Base-by-base conservation (phyloP, 2,113 vertebrate genomes). In the Serinus canaria region DNA sequence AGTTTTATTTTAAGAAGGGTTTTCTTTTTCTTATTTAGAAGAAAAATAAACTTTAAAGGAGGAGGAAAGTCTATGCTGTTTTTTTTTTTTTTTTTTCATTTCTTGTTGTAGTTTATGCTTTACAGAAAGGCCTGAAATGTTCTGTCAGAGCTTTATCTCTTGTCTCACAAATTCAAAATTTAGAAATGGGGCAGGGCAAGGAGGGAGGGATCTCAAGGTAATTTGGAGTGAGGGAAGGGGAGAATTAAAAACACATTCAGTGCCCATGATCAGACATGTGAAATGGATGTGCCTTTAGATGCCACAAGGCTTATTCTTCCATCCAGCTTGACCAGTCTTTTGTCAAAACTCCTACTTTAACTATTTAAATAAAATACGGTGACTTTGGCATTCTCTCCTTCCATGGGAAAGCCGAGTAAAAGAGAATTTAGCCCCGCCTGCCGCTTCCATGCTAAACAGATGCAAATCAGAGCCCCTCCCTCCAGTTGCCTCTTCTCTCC, bases 391-490 rank as follows among this genome's bases (percentile, higher is more conserved):
- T 92, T 70, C 82, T 74, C 28, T 25, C 28, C 55, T 72, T 55
- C 39, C 95, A 60, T 89, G 95, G 83, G 92, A 95, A 94, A 55
- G 39, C 50, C 13, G 76, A 75, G 46, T 46, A 47, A 30, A 77
- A 64, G 64, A 63, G 76, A 90, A 72, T 64, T 28, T 76, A 90
- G 80, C 68, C 35, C 83, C 2, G 31, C 93, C 90, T 59, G 79
- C 67, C 18, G 0, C 56, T 83, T 77, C 43, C 64, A 77, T 80
- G 88, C 90, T 95, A 66, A 96, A 41, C 41, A 83, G 90, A 96
- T 96, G 93, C 73, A 96, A 95, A 97, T 84, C 13, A 21, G 35
- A 92, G 75, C 80, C 73, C 9, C 64, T 89, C 95, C 93, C 43
- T 88, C 50, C 37, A 1, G 20, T 78, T 80, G 47, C 76, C 80